Base-by-base conservation (phyloP, 2,113 vertebrate genomes). In the Cyprinodon tularosa region DNA sequence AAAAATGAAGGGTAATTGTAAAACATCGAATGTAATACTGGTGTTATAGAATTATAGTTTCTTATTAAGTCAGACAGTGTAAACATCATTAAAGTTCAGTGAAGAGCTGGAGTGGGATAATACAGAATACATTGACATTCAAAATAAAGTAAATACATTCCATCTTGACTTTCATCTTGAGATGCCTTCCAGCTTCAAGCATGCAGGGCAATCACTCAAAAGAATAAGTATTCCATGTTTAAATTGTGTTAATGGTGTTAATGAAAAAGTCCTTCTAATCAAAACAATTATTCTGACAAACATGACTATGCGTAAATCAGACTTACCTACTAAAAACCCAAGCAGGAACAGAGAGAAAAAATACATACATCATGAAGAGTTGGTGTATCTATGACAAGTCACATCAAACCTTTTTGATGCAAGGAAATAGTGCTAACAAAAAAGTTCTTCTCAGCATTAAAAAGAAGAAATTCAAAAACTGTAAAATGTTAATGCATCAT, bases 41-140 rank as follows among this genome's bases (percentile, higher is more conserved):
- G n/a, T 29, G 3, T 3, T 1, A 62, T 1, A 29, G 22, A 4
- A 1, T 11, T 1, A 15, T 74, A 7, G 17, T 53, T 13, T 53
- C 13, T 62, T 1, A 50, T 62, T 57, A 39, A 38, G 37, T 53
- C 50, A 69, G 29, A 14, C 2, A 66, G 36, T 29, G 22, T 61
- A 61, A 74, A 72, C 13, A 75, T 66, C 44, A 68, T n/a, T 68
- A 45, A 37, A 59, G 62, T 71, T 78, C 22, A 77, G 77, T n/a
- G 45, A 37, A 74, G 39, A 53, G 20, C 20, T 66, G 20, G 20
- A 66, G 29, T 12, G 13, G 37, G 20, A 5, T 22, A 12, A 4
- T 44, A 42, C 17, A 12, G 39, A 65, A 42, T 42, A 40, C 13
- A n/a, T 10, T 44, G 4, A 44, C 45, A 11, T 66, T 12, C 22